Evolutionary conservation across 2,113 vertebrate genomes (phyloP).

Genomic region (Otolemur garnettii): DNA sequence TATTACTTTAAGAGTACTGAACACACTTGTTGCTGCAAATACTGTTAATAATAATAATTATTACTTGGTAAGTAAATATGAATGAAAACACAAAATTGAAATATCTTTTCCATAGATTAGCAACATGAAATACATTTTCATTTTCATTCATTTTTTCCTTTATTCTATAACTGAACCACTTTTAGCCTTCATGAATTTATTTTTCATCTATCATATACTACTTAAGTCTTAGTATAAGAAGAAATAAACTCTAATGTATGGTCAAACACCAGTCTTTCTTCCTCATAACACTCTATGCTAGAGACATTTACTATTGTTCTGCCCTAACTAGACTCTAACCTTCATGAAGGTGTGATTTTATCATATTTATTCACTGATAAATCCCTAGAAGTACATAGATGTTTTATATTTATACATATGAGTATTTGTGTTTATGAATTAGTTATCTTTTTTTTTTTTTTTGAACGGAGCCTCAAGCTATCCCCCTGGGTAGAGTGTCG

Average conservation of each 20-base stretch:
- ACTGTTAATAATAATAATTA: not conserved
- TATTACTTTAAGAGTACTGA: not conserved
- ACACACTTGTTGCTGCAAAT: not conserved
- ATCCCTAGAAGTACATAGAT: not conserved
- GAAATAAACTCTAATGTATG: not conserved
- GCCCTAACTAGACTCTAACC: not conserved
- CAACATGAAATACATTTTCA: not conserved
- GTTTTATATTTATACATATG: not conserved
- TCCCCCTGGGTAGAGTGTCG: no score
- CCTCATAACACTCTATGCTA: not conserved
- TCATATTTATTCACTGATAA: not conserved
- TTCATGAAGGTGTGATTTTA: not conserved
- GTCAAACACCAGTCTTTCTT: not conserved
- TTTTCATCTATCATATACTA: not conserved
- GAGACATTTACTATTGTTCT: not conserved
- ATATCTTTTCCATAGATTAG: not conserved
- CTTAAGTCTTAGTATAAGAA: not conserved
- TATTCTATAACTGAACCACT: not conserved
- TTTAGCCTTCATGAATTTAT: not conserved
- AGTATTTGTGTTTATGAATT: not conserved
- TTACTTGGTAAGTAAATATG: not conserved
- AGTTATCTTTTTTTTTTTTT: no score
- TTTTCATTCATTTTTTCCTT: not conserved
- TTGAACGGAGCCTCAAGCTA: no score
- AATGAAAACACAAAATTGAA: not conserved